Percentiles rank a stretch among this genome's conserved stretches.
phyloP scores from a whole-genome alignment of 2,113 vertebrate species.

The Ia io region DNA sequence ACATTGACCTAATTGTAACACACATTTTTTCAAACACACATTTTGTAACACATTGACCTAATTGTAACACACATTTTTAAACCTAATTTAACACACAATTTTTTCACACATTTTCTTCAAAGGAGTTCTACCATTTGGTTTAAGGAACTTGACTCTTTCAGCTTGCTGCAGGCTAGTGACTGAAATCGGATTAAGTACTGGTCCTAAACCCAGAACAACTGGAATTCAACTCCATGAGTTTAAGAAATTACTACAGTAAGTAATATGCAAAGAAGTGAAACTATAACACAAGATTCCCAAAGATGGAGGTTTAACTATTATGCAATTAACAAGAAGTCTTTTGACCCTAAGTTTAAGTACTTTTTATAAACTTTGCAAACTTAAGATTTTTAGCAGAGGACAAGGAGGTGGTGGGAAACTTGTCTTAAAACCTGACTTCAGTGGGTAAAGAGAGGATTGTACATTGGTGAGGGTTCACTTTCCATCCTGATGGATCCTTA shows the following conservation, averaged over 20 bases:
- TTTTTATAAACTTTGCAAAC: background rate
- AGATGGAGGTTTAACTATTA: background rate
- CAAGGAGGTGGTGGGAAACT: background rate
- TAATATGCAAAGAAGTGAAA: background rate
- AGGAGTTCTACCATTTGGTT: background rate
- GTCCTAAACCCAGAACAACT: background rate
- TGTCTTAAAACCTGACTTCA: background rate
- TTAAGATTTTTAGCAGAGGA: background rate
- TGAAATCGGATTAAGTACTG: background rate
- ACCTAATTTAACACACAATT: background rate
- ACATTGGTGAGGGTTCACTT: background rate
- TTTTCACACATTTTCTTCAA: too few species aligned
- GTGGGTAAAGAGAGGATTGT: background rate
- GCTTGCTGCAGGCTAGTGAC: background rate
- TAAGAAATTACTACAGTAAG: background rate
- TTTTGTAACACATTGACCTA: background rate
- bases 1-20: background rate
- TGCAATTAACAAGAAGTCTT: background rate
- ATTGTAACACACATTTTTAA: background rate
- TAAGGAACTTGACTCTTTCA: background rate
- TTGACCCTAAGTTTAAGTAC: background rate
- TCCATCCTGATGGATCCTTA: constrained; percentile 30
- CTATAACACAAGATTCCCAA: background rate
- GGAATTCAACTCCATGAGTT: background rate
- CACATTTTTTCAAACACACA: rapidly evolving